These are phyloP conservation scores for Percina caprodes DNA, from an alignment of 2,113 vertebrate genomes.

Conservation along the genomic window DNA sequence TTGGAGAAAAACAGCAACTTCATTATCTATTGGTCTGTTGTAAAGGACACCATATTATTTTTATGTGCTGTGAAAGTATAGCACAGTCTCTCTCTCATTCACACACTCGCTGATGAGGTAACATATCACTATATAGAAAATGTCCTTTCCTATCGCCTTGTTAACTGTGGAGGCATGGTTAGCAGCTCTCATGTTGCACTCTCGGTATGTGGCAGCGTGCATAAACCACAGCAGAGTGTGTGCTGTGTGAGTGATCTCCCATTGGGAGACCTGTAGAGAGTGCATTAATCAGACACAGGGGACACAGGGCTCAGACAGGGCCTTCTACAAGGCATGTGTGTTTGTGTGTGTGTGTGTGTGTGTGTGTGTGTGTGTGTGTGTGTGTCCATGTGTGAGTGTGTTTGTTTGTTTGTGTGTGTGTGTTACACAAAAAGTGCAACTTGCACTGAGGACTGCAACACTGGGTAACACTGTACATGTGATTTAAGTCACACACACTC, in stretches of 20 bases:
- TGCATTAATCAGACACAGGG: constrained; percentile 75
- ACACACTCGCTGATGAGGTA: constrained; percentile 31
- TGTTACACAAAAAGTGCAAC: constrained; percentile 46
- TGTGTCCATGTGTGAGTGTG: neutral
- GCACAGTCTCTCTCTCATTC: constrained; percentile 16
- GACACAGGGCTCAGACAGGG: constrained; percentile 48
- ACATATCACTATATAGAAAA: constrained; percentile 30
- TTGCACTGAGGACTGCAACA: neutral
- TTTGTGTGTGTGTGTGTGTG: neutral
- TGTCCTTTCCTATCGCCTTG: constrained; percentile 29
- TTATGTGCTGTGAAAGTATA: constrained; percentile 28
- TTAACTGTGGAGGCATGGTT: constrained; percentile 47
- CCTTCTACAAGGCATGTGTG: constrained; percentile 21
- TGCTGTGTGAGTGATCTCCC: constrained; percentile 58
- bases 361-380: constrained; percentile 3
- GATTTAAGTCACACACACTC: constrained; percentile 20
- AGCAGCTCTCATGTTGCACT: constrained; percentile 43
- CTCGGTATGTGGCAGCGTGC: constrained; percentile 41
- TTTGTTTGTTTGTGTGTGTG: neutral
- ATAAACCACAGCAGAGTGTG: constrained; percentile 36
- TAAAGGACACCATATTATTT: constrained; percentile 30
- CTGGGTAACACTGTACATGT: neutral
- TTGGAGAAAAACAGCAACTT: constrained; percentile 10
- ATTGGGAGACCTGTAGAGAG: constrained; percentile 64
- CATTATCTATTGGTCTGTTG: constrained; percentile 15